Base-by-base conservation (phyloP, 2,888 invertebrate genomes). In the Orchesella flavescens region DNA sequence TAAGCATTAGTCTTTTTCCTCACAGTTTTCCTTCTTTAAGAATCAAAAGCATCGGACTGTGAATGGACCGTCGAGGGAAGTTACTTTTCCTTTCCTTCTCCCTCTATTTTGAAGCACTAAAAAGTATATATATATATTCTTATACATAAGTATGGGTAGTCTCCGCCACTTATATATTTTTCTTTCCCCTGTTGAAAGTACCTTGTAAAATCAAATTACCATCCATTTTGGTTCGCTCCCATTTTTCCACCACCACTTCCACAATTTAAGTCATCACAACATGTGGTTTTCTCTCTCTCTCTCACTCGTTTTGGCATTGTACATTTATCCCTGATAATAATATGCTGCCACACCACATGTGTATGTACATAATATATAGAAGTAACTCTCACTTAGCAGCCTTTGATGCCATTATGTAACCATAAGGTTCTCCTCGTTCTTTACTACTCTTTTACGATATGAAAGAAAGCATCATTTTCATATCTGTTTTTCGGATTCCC, bases 151-250 rank as follows among this genome's bases (percentile, higher is more conserved):
- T n/a, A 49, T 9, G 10, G 13, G 49, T 49, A 13, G 49, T 9
- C 49, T 17, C 23, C 61, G 5, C 15, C 34, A 34, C 17, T 21
- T 63, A 63, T 17, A 53, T 53, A 15, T 63, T n/a, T 53, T 63
- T 63, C 13, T 24, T 23, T 63, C 19, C 15, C 13, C 34, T 63
- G 46, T 13, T 34, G 21, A 68, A 46, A 68, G 68, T 46, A 68
- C 71, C 71, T 53, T 71, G 55, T 71, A 71, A 71, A 71, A 68
- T 68, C 46, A 68, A 68, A 68, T 68, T 68, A 68, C 68, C 68
- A 68, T 44, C 68, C 68, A 68, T 68, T 46, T 19, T 34, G 13
- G 19, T 24, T 24, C 63, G 7, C 43, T 34, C 68, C 46, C 68
- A 46, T 65, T 65, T 65, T 7, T 23, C 46, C 34, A 34, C 44